Base-by-base conservation (phyloP, 2,797 vertebrate genomes). In the Enteromius fasciolatus region DNA sequence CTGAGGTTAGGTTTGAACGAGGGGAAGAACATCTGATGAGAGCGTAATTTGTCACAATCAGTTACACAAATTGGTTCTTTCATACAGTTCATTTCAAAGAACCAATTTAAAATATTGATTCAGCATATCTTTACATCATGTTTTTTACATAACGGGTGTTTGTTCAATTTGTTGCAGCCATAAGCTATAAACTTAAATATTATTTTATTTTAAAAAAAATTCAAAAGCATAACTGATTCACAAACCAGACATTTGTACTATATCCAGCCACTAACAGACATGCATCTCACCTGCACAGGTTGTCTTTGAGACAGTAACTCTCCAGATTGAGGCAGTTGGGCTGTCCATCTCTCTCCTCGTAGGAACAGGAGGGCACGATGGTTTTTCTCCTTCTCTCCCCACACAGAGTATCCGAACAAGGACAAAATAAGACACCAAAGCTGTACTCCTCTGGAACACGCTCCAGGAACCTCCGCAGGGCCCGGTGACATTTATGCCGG, bases 291-390 rank as follows among this genome's bases (percentile, higher is more conserved):
- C 95, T 98, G 97, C 98, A 99, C 76, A 98, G 90, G n/a, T 93
- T 91, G 17, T 99, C 96, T 3, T 92, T 87, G 18, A 95, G 90
- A 81, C 98, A 99, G 79, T 92, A 91, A 72, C 92, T 93, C 89
- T 94, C 93, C 83, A 97, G 94, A 64, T 94, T 90, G 74, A 99
- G 94, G 87, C 98, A 99, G 89, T 97, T 98, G 8, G 95, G 95
- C 57, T 94, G 94, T 18, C 63, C 89, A 1, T 93, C 94, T 67
- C 83, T 90, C 3, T 95, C 90, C 77, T 96, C 95, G 86, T 96
- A 98, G 23, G 97, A 97, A 76, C 98, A 99, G 77, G 95, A 94
- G 0, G 98, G 97, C 4, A 97, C 98, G 0, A 99, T 99, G 88
- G 97, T 97, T 86, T 98, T 96, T 84, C 96, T 95, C 39, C 97